Base-by-base conservation (phyloP, 2,888 invertebrate genomes). In the Cenopis cana region DNA sequence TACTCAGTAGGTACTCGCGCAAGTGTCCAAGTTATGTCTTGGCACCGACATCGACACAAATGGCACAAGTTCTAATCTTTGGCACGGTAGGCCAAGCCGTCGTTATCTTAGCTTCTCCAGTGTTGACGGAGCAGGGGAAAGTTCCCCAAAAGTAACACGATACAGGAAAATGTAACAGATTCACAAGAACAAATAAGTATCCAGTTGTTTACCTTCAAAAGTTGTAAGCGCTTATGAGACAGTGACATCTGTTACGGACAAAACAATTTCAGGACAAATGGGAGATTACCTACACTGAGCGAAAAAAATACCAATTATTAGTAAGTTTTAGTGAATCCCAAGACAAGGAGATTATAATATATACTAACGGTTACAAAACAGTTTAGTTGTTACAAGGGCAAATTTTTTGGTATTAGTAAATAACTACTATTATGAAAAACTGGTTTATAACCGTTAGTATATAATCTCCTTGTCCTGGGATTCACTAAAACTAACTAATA, bases 11-110 rank as follows among this genome's bases (percentile, higher is more conserved):
- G 12, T 20, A 29, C 59, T 41, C 9, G 17, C 14, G 38, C 20
- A 50, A 50, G 50, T 50, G 50, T 38, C 49, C 49, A 59, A 67
- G 67, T 60, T 60, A 24, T 20, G 33, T 57, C 59, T 69, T 69
- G 69, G 69, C 70, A 70, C 66, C 18, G 65, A 55, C 70, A 70
- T 60, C 18, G 65, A 55, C 60, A 60, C 70, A 70, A 70, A 70
- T 60, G 49, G 54, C 17, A 9, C 49, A 55, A 70, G 66, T 70
- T 70, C 17, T 66, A 55, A 66, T 70, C 54, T 66, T 49, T 66
- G 70, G 70, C 70, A 55, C 55, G 24, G 66, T 60, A 24, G 55
- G 33, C 50, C 55, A 29, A 66, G n/a, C 46, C 41, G 36, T 38
- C 50, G 38, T 65, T 65, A 64, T 57, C 69, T 54, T 14, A 11